Evolutionary conservation across 2,888 invertebrate genomes (phyloP).

Genomic region (Drosophila meridionalis): DNA sequence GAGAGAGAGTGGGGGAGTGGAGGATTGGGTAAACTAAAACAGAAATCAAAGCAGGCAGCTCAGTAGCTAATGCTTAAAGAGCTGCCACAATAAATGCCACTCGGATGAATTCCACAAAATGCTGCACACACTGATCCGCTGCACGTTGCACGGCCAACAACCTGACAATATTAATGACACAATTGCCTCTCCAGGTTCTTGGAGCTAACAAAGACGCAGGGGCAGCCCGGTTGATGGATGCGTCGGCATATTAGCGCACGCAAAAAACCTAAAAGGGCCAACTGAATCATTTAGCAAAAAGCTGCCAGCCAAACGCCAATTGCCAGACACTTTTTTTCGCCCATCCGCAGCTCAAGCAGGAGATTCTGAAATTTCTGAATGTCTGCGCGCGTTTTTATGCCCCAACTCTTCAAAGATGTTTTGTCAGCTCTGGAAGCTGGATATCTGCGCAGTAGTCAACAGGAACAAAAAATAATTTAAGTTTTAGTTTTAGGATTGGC

Average conservation of each 20-base stretch:
- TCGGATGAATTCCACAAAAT: slow-evolving; percentile 44
- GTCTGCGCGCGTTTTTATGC: slow-evolving; percentile 77
- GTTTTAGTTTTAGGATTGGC: background rate
- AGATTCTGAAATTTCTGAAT: slow-evolving; percentile 75
- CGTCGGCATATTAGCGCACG: slow-evolving; percentile 75
- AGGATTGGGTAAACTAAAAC: slow-evolving; percentile 6
- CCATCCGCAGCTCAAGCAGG: slow-evolving; percentile 12
- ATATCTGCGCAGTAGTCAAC: background rate
- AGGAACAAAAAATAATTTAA: background rate
- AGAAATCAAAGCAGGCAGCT: slow-evolving; percentile 12
- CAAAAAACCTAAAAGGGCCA: slow-evolving; percentile 50
- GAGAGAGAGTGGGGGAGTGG: background rate
- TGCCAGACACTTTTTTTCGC: slow-evolving; percentile 74
- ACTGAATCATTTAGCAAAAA: slow-evolving; percentile 60
- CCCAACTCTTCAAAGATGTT: slow-evolving; percentile 27
- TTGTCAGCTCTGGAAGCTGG: slow-evolving; percentile 38
- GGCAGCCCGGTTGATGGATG: slow-evolving; percentile 66
- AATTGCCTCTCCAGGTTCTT: slow-evolving; percentile 35
- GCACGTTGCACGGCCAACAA: slow-evolving; percentile 36
- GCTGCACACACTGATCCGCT: slow-evolving; percentile 39
- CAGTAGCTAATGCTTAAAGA: slow-evolving; percentile 43
- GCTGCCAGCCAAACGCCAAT: slow-evolving; percentile 52
- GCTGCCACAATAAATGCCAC: slow-evolving; percentile 51
- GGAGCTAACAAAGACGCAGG: slow-evolving; percentile 11
- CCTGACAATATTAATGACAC: slow-evolving; percentile 62